Evolutionary conservation across 2,113 vertebrate genomes (phyloP).

Genomic region (Athene cunicularia): DNA sequence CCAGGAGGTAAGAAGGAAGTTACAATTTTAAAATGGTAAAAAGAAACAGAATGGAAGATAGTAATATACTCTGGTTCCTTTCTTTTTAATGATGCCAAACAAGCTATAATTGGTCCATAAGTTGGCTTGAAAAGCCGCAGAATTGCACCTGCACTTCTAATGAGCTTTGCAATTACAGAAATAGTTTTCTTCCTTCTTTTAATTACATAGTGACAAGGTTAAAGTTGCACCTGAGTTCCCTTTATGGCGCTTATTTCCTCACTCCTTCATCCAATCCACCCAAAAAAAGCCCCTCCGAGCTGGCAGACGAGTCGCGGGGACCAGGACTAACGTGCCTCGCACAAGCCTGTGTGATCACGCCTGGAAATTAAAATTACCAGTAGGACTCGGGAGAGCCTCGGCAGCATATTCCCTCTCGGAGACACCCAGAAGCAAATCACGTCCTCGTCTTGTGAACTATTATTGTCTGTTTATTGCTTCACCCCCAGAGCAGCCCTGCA

Average conservation of each 20-base stretch:
- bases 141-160: background rate
- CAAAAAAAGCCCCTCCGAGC: background rate
- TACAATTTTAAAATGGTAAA: background rate
- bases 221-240: background rate
- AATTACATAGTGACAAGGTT: background rate
- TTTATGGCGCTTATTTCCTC: background rate
- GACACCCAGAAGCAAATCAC: background rate
- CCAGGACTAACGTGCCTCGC: too few species aligned
- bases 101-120: background rate
- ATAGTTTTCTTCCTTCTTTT: background rate
- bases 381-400: background rate
- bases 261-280: background rate
- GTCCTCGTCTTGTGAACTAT: fast-evolving
- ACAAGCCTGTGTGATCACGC: fast-evolving
- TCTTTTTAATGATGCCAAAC: background rate
- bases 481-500: background rate
- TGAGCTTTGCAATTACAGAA: background rate
- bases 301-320: too few species aligned
- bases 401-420: background rate
- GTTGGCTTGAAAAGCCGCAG: background rate
- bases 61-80: background rate
- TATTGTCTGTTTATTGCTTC: background rate
- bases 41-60: background rate
- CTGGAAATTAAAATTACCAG: background rate
- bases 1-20: background rate